Base-by-base conservation (phyloP, 1,140 invertebrate species). In the Heliconius eleuchia region DNA sequence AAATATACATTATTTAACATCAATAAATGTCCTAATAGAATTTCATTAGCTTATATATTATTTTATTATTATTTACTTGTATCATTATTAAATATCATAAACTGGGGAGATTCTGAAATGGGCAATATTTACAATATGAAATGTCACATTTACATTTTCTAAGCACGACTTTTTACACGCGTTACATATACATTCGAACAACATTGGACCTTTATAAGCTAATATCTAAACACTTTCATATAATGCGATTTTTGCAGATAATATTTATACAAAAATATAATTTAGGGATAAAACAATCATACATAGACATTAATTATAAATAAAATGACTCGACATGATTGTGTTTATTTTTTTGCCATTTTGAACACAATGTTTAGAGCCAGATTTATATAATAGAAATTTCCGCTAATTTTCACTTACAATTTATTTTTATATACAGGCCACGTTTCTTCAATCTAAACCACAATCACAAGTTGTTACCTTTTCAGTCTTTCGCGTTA, bases 211-310 rank as follows among this genome's bases (percentile, higher is more conserved):
- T 85, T 91, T 90, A 89, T 87, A 88, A 89, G 86, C 88, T 91
- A 85, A 74, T 84, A 84, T 77, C 83, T 86, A 89, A 84, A 89
- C 83, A 88, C 80, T 88, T 86, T 87, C 60, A 85, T 83, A 86
- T 84, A 87, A 88, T 87, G 85, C 87, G 86, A 82, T 87, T 87
- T 86, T 85, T 82, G 86, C 85, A 87, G 82, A 88, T 85, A 93
- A 92, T 92, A 91, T 87, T 86, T 94, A 87, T 94, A 94, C 91
- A 94, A 92, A 94, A 94, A 92, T 94, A 94, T 92, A 88, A 91
- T 92, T 90, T 90, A 87, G 85, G 88, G 85, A 87, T 85, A 82
- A 88, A 90, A 87, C 83, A 79, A 80, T 80, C n/a, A 75, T 79
- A 80, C 79, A 84, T 82, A 76, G 82, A 82, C 60, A 30, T 23